These are phyloP conservation scores for Ophiothrix spiculata DNA, from an alignment of 35 echinoderm and acorn worm genomes.

Conservation along the genomic window DNA sequence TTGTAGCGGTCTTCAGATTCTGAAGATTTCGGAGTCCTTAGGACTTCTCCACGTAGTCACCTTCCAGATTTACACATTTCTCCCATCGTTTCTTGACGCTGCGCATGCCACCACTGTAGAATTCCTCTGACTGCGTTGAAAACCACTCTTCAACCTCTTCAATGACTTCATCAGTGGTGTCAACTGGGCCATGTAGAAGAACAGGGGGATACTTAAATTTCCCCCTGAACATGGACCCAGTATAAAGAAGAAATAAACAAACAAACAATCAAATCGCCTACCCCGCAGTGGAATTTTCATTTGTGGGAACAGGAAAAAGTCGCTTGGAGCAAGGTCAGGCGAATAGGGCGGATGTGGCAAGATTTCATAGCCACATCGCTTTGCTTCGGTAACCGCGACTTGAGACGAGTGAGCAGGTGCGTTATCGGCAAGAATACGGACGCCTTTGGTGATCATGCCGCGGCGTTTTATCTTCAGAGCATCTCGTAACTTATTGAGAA, in stretches of 20 bases:
- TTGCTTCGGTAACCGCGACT: constrained; percentile 12
- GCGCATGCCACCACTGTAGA: background rate
- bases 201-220: too few species aligned
- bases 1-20: background rate
- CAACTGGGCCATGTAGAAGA: too few species aligned
- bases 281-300: constrained; percentile 12
- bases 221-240: too few species aligned
- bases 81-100: background rate
- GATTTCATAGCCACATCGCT: background rate
- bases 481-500: background rate
- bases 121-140: background rate
- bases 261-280: constrained; percentile 20
- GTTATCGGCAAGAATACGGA: constrained; percentile 16
- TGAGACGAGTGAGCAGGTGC: constrained; percentile 16
- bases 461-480: constrained; percentile 22
- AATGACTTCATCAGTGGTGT: background rate
- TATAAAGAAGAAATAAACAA: too few species aligned
- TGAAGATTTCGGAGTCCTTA: background rate
- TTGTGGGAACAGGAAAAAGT: constrained; percentile 13
- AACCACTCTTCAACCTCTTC: background rate
- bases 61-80: background rate
- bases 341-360: constrained; percentile 5
- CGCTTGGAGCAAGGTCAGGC: background rate
- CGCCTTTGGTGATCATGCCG: constrained; percentile 17
- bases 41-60: background rate